phyloP scores from a whole-genome alignment of 2,113 vertebrate species.

The Percopsis transmontana region DNA sequence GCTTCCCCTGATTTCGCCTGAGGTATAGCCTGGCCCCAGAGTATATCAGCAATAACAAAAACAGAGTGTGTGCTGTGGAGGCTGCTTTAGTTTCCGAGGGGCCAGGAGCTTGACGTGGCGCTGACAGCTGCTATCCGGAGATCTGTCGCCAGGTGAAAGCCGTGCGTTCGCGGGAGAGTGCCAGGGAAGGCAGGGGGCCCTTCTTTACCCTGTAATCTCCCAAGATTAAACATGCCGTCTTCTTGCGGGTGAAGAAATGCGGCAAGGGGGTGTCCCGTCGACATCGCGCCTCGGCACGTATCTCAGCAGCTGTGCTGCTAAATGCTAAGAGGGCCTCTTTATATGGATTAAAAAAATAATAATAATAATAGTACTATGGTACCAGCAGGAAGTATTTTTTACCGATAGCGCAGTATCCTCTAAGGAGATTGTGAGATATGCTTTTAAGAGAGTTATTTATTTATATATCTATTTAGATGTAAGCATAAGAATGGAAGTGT shows the following conservation, averaged over 20 bases:
- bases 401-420: conserved; percentile 29
- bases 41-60: conserved; percentile 31
- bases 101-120: conserved; percentile 45
- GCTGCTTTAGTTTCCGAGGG: conserved; percentile 37
- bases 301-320: conserved; percentile 44
- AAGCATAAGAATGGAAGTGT: conserved; percentile 38
- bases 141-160: conserved; percentile 49
- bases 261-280: conserved; percentile 38
- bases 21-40: conserved; percentile 14
- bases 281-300: conserved; percentile 42
- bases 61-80: conserved; percentile 7
- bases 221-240: conserved; percentile 70
- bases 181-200: conserved; percentile 25
- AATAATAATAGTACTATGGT: conserved; percentile 6
- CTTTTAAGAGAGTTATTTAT: conserved; percentile 6
- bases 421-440: conserved; percentile 33
- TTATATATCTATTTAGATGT: not conserved
- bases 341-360: conserved; percentile 20
- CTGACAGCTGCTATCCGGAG: conserved; percentile 58
- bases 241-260: conserved; percentile 58
- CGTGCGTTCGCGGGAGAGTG: conserved; percentile 34
- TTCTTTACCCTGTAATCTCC: conserved; percentile 58
- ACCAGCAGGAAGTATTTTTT: conserved; percentile 47
- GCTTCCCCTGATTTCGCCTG: conserved; percentile 14
- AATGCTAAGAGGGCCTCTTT: conserved; percentile 47